Base-by-base conservation (phyloP, 1,140 invertebrate species). In the Nasonia vitripennis region DNA sequence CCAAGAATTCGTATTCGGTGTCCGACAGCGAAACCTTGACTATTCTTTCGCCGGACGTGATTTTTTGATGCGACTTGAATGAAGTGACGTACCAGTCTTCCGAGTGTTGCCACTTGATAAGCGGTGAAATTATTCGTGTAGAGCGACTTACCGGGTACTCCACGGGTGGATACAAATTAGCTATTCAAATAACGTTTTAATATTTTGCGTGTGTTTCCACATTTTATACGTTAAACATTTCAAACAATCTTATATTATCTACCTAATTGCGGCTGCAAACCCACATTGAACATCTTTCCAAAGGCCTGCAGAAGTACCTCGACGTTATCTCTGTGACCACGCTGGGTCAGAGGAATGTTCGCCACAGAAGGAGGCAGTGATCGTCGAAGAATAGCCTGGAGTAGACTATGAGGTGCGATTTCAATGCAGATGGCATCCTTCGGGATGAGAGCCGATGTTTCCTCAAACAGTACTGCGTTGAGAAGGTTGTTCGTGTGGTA, bases 401-500 rank as follows among this genome's bases (percentile, higher is more conserved):
- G 90, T 6, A 96, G 92, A 83, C 96, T 96, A 88, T 98, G 98
- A 0, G 98, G 98, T 0, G 97, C 97, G 31, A 98, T 96, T 91
- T 97, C 96, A 89, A 97, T 96, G 0, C 96, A 95, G 34, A 37
- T 37, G 6, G 34, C 34, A 37, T 37, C 3, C 34, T 37, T 37
- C 3, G 34, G 34, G 34, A 99, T 95, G 77, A 96, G 93, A 11
- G 94, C 93, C 4, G 96, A 93, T 0, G 96, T 96, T 92, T 98
- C 97, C 89, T 98, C 96, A 89, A 99, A 98, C 1, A 98, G 92
- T 0, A 98, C 98, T 34, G 97, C 95, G 87, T 92, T 95, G 70
- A 98, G 91, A 10, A 99, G 93, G 91, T 99, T 99, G 90, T 99
- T 98, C 0, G 98, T 98, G 89, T 98, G 97, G 90, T 99, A 99